Percentiles rank a stretch among this genome's conserved stretches.
These are phyloP conservation scores for Anabacerthia variegaticeps DNA, from an alignment of 2,797 vertebrate species.

Conservation along the genomic window DNA sequence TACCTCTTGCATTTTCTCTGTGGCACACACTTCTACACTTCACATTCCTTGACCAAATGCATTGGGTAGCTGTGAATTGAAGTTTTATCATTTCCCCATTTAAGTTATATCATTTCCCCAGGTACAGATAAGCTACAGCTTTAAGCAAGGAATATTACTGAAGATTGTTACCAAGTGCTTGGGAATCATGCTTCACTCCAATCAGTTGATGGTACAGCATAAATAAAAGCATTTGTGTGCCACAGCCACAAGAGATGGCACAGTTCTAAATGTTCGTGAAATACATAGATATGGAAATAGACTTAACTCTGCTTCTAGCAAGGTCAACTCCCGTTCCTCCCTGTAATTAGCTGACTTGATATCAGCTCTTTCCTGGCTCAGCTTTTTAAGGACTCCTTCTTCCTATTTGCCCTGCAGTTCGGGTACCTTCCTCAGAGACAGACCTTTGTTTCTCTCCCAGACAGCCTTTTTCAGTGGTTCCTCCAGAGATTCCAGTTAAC, in stretches of 20 bases:
- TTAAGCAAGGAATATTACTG: not conserved
- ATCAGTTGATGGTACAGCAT: not conserved
- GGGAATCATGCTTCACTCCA: not conserved
- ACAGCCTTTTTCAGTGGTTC: not conserved
- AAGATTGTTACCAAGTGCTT: not conserved
- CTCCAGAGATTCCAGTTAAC: not conserved
- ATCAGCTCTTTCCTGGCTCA: not conserved
- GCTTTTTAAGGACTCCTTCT: not conserved
- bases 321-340: not conserved
- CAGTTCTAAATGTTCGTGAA: not conserved
- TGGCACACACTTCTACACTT: not conserved
- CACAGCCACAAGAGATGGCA: not conserved
- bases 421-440: not conserved
- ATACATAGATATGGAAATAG: not conserved
- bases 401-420: not conserved
- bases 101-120: not conserved
- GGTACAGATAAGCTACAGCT: not conserved
- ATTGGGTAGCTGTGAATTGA: not conserved
- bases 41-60: not conserved
- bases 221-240: not conserved
- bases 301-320: not conserved
- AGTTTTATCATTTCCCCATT: not conserved
- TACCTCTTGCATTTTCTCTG: not conserved
- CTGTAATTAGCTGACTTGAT: constrained; percentile 4
- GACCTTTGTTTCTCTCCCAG: not conserved